Evolutionary conservation across 2,797 vertebrate genomes (phyloP), one percentile per base, ranked within the genome.

Genomic region (Myoxocephalus aenaeus): DNA sequence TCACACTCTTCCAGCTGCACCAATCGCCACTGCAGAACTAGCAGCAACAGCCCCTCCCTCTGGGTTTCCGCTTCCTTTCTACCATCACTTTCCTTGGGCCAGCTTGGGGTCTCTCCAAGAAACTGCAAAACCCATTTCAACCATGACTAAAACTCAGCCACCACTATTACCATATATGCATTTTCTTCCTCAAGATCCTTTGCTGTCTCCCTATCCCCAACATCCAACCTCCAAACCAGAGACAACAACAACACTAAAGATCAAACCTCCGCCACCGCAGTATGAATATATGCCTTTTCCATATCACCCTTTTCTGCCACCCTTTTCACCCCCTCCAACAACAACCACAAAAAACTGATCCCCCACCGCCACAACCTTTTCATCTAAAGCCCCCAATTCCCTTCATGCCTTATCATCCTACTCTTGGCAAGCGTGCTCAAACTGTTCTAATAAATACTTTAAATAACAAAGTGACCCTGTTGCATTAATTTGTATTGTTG

Each of bases 381-480:
- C 51, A 25, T 27, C 25, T 4, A 27, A 22, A 13, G 4, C 5
- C 12, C 5, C 51, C 3, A 7, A 13, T 54, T 27, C 20, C 8
- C 8, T 9, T 10, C 9, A 25, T 32, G 29, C 17, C 2, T 32
- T 8, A 29, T 57, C 57, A 20, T 1, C 9, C 8, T 4, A 2
- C 2, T 38, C 36, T 0, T n/a, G 7, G 4, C 13, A 65, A 72
- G 2, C 0, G 1, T 51, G 32, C n/a, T 42, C 54, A 63, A 79
- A 22, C 3, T 14, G 38, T 70, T 72, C 2, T 11, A 86, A 85
- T 86, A 85, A 88, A 86, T n/a, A 18, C 12, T 68, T 83, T 73
- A 18, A 57, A 48, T 20, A 36, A 56, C 22, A 29, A 54, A 27
- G 22, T 54, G 20, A 54, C 12, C 53, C 53, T 54, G 13, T 27